A percentile compares a stretch with the other conserved stretches of the same genome.
phyloP scores from a whole-genome alignment of 2,113 vertebrate species.

The Monopterus albus region DNA sequence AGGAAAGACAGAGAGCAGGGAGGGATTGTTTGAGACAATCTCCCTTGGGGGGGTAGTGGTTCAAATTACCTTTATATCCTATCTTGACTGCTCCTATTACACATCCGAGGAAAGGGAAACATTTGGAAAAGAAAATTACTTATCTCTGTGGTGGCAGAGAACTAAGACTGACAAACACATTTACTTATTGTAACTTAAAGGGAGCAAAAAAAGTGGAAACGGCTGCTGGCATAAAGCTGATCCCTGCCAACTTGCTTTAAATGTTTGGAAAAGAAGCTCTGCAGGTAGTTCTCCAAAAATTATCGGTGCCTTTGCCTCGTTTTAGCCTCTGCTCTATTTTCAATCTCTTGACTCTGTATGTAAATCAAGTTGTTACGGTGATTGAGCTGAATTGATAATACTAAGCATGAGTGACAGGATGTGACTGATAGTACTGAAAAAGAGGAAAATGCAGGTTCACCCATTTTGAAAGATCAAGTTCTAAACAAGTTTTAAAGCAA shows the following conservation, averaged over 20 bases:
- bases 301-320: slow-evolving; percentile 25
- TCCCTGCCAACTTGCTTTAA: slow-evolving; percentile 59
- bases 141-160: slow-evolving; percentile 85
- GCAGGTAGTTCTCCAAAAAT: slow-evolving; percentile 25
- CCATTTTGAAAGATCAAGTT: slow-evolving; percentile 11
- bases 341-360: slow-evolving; percentile 24
- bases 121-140: slow-evolving; percentile 87
- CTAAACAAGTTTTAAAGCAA: slow-evolving; percentile 16
- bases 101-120: slow-evolving; percentile 86
- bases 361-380: slow-evolving; percentile 41
- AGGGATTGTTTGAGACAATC: slow-evolving; percentile 96
- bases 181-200: slow-evolving; percentile 63
- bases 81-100: slow-evolving; percentile 85
- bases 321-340: slow-evolving; percentile 60
- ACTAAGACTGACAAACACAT: slow-evolving; percentile 78
- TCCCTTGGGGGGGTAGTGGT: slow-evolving; percentile 91
- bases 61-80: slow-evolving; percentile 87
- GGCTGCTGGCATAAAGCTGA: slow-evolving; percentile 51
- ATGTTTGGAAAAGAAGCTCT: slow-evolving; percentile 45
- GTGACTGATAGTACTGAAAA: slow-evolving; percentile 36
- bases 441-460: slow-evolving; percentile 38
- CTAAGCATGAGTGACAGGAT: slow-evolving; percentile 57
- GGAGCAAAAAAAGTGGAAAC: slow-evolving; percentile 59
- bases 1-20: slow-evolving; percentile 91
- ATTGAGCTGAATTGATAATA: slow-evolving; percentile 42